Evolutionary conservation across 2,113 vertebrate species (phyloP).

Genomic region (Cepphus grylle): DNA sequence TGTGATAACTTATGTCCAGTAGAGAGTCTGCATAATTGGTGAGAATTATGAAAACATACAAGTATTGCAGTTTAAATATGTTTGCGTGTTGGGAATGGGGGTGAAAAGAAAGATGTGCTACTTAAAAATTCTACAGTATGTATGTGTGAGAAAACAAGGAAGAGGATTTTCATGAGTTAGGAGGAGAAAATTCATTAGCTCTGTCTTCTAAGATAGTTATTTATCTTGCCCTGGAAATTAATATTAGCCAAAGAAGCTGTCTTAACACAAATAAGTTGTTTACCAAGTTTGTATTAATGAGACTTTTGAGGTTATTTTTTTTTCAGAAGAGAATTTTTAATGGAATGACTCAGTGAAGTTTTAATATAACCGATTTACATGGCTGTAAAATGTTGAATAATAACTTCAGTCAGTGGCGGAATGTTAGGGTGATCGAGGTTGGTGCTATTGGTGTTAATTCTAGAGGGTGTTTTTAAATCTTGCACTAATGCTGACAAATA

Average conservation of each 20-base stretch:
- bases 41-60: not conserved
- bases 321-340: not conserved
- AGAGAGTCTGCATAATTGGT: not conserved
- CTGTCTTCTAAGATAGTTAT: not conserved
- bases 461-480: not conserved
- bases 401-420: not conserved
- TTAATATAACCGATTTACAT: rapidly evolving
- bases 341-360: not conserved
- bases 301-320: not conserved
- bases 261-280: not conserved
- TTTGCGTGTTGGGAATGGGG: not conserved
- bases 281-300: not conserved
- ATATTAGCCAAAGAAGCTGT: not conserved
- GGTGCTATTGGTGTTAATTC: not conserved
- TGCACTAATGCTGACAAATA: not conserved
- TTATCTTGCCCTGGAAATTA: not conserved
- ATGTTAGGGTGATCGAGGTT: not conserved
- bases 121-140: not conserved
- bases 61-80: not conserved
- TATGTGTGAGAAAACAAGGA: not conserved
- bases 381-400: not conserved
- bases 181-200: not conserved
- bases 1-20: not conserved
- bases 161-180: not conserved
- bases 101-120: not conserved